A percentile compares a stretch with the other conserved stretches of the same genome.
These are phyloP conservation scores for Eulithis prunata DNA, from an alignment of 2,888 invertebrate genomes.

Conservation along the genomic window DNA sequence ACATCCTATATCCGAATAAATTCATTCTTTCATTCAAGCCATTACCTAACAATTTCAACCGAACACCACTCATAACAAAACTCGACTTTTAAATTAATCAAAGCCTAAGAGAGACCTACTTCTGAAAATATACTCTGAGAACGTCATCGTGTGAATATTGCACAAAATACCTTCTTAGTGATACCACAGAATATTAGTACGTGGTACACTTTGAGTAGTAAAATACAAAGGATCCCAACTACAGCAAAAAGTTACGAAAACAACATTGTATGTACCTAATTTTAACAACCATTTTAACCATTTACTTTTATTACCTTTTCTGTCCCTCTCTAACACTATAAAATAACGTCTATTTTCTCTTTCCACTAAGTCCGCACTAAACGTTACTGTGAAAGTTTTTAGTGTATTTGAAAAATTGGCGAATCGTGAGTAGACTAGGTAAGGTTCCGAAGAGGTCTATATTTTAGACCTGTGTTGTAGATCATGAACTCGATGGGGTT, in stretches of 20 bases:
- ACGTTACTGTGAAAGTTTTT: conserved; percentile 58
- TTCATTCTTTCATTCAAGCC: conserved; percentile 29
- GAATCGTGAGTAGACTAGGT: conserved; percentile 28
- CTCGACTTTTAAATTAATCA: not conserved
- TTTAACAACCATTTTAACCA: conserved; percentile 49
- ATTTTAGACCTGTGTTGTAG: too few relatives aligned
- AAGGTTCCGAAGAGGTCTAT: conserved; percentile 25
- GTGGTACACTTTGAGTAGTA: too few relatives aligned
- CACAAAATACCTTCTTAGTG: too few relatives aligned
- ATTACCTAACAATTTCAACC: conserved; percentile 12
- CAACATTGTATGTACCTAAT: conserved; percentile 56
- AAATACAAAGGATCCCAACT: not conserved
- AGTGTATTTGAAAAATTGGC: conserved; percentile 55
- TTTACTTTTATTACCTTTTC: conserved; percentile 55
- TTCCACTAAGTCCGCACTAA: conserved; percentile 46
- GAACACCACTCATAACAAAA: not conserved
- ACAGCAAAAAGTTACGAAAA: conserved; percentile 6
- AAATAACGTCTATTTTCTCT: conserved; percentile 43
- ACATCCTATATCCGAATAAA: conserved; percentile 48
- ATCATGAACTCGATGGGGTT: too few relatives aligned
- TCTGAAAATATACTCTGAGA: too few relatives aligned
- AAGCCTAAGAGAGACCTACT: not conserved
- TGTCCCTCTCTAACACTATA: conserved; percentile 42
- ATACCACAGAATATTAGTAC: too few relatives aligned
- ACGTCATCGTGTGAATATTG: too few relatives aligned